phyloP scores from a whole-genome alignment of 1,140 invertebrate genomes.

The Drosophila rufa region DNA sequence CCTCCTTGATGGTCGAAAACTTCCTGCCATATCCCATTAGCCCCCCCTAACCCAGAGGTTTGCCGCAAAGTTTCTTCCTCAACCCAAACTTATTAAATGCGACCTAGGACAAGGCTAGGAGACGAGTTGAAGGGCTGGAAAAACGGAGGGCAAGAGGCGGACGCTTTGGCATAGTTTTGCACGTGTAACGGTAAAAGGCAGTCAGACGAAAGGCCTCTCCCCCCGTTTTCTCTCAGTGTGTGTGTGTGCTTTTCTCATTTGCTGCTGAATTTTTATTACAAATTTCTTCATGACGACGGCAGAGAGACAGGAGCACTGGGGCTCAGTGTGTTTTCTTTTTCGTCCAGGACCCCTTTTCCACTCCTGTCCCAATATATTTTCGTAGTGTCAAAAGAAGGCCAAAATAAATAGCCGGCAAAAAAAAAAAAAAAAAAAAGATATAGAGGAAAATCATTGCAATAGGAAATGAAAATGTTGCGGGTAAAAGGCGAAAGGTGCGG shows the following conservation, averaged over 20 bases:
- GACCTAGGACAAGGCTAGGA: slow-evolving; percentile 29
- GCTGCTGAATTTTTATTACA: slow-evolving; percentile 83
- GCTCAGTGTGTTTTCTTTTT: slow-evolving; percentile 35
- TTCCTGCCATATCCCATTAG: slow-evolving; percentile 21
- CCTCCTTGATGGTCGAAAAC: slow-evolving; percentile 15
- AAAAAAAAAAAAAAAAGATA: not conserved
- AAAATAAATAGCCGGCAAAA: slow-evolving; percentile 75
- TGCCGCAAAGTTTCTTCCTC: slow-evolving; percentile 30
- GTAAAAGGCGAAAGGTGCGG: slow-evolving; percentile 6
- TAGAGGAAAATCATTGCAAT: slow-evolving; percentile 75
- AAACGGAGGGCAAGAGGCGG: slow-evolving; percentile 25
- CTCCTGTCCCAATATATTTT: not conserved
- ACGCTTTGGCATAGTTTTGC: slow-evolving; percentile 74
- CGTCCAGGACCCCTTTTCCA: not conserved
- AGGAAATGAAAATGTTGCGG: slow-evolving; percentile 80
- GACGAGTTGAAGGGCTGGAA: not conserved
- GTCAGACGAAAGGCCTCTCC: not conserved
- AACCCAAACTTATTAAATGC: slow-evolving; percentile 45
- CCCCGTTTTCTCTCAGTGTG: not conserved
- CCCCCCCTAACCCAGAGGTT: slow-evolving; percentile 4
- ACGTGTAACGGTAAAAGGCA: slow-evolving; percentile 66
- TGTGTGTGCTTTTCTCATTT: slow-evolving; percentile 77
- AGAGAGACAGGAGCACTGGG: slow-evolving; percentile 23
- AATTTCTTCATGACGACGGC: slow-evolving; percentile 80
- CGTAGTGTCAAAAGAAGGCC: slow-evolving; percentile 45